Evolutionary conservation across 2,888 invertebrate species (phyloP).

Genomic region (Pseudococcus longispinus): DNA sequence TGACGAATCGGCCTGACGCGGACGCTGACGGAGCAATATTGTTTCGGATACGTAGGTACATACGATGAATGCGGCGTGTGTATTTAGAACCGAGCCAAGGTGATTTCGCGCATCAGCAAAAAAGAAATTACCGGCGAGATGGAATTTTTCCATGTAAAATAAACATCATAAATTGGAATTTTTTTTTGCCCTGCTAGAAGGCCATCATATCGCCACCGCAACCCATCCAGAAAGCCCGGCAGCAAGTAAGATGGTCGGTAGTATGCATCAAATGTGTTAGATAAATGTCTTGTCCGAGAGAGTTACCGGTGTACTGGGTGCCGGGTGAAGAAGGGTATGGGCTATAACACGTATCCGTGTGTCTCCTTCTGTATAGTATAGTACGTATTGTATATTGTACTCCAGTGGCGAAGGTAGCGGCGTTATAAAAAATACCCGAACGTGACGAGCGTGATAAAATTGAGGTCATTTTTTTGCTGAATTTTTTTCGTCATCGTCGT

Average conservation of each 20-base stretch:
- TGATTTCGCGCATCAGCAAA: neutral
- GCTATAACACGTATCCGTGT: neutral
- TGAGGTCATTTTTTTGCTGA: neutral
- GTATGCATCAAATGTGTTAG: neutral
- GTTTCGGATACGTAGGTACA: neutral
- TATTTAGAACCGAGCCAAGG: neutral
- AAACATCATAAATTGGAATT: neutral
- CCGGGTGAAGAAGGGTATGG: neutral
- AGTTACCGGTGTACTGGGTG: neutral
- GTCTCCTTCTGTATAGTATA: neutral
- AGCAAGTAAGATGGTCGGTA: neutral
- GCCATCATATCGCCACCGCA: too few species aligned
- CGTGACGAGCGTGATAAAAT: neutral
- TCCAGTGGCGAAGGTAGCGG: neutral
- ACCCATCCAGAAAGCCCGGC: neutral
- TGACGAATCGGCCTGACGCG: neutral
- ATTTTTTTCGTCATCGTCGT: neutral
- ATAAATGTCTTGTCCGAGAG: neutral
- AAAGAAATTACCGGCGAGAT: neutral
- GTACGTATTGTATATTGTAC: neutral
- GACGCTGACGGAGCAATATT: neutral
- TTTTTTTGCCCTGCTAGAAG: neutral
- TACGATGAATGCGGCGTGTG: neutral
- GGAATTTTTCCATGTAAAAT: neutral
- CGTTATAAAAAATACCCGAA: slow-evolving; percentile 4